Conservation (phyloP, 2,797 vertebrate genomes). For the Phataginus tetradactyla region DNA sequence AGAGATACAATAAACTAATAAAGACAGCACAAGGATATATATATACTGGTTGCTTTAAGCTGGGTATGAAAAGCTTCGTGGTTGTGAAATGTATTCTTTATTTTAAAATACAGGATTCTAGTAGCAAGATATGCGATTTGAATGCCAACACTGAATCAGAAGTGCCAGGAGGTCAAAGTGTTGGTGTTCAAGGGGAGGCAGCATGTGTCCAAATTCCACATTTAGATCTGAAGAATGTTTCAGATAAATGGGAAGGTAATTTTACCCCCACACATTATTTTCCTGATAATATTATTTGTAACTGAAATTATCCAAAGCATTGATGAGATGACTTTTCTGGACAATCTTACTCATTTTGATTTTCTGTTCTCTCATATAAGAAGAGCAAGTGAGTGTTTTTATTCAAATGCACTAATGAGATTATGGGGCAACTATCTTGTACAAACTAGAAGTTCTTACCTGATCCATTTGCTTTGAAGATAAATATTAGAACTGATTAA, state of each 20-base stretch:
- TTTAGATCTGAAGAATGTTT: slow-evolving; percentile 87
- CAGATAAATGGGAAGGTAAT: slow-evolving; percentile 91
- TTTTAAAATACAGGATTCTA: slow-evolving; percentile 84
- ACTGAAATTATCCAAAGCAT: slow-evolving; percentile 50
- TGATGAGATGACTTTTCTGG: slow-evolving; percentile 48
- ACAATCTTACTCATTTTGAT: slow-evolving; percentile 11
- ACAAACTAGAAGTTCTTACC: neutral
- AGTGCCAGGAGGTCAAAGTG: slow-evolving; percentile 72
- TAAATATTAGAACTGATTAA: slow-evolving; percentile 17
- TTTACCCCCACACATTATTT: slow-evolving; percentile 61
- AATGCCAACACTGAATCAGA: slow-evolving; percentile 87
- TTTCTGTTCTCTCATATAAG: slow-evolving; percentile 39
- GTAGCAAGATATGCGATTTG: slow-evolving; percentile 85
- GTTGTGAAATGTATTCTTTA: slow-evolving; percentile 69
- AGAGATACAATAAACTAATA: neutral
- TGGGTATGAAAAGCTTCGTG: slow-evolving; percentile 47
- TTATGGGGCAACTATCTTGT: neutral
- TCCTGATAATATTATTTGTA: slow-evolving; percentile 29
- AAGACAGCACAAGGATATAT: neutral
- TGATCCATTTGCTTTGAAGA: slow-evolving; percentile 45
- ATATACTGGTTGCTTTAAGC: slow-evolving; percentile 36
- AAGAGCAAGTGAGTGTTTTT: slow-evolving; percentile 19
- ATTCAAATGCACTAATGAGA: neutral
- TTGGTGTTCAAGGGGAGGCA: slow-evolving; percentile 81
- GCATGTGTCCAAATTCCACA: slow-evolving; percentile 82